These are phyloP conservation scores for Zaprionus bogoriensis DNA, from an alignment of 2,888 invertebrate species.

Conservation along the genomic window DNA sequence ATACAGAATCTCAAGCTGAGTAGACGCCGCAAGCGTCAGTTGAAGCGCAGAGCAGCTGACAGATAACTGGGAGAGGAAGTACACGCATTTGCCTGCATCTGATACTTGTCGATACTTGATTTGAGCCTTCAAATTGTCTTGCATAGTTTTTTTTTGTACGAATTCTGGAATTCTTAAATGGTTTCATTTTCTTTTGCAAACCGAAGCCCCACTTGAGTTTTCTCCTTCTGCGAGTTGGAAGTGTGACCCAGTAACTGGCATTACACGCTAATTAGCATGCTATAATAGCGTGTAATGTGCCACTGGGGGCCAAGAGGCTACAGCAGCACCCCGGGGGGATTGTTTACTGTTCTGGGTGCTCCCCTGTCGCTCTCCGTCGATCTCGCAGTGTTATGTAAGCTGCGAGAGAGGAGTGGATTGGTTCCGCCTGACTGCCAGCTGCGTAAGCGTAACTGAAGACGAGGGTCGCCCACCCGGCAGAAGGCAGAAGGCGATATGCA, in stretches of 20 bases:
- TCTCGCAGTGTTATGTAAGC: conserved; percentile 2
- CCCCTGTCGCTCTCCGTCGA: too few species aligned
- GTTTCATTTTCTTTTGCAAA: not conserved
- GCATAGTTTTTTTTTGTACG: not conserved
- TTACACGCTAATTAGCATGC: conserved; percentile 46
- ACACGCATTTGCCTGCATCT: too few species aligned
- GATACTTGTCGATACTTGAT: too few species aligned
- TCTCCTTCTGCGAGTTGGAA: conserved; percentile 9
- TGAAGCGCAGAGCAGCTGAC: too few species aligned
- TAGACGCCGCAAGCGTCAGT: too few species aligned
- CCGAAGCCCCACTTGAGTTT: not conserved
- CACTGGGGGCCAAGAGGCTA: not conserved
- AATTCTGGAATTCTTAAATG: not conserved
- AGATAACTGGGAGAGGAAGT: too few species aligned
- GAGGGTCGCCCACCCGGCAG: not conserved
- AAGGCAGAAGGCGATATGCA: conserved; percentile 28
- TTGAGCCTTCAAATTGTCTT: not conserved
- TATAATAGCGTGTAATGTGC: conserved; percentile 30
- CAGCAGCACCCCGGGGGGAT: too few species aligned
- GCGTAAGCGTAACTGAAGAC: conserved; percentile 20
- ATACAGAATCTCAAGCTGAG: not conserved
- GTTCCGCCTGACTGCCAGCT: conserved; percentile 19
- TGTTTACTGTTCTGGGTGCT: too few species aligned
- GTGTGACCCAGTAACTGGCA: conserved; percentile 37
- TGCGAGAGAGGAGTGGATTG: conserved; percentile 1